phyloP scores from a whole-genome alignment of 2,888 invertebrate genomes.

The Petrolisthes manimaculis region DNA sequence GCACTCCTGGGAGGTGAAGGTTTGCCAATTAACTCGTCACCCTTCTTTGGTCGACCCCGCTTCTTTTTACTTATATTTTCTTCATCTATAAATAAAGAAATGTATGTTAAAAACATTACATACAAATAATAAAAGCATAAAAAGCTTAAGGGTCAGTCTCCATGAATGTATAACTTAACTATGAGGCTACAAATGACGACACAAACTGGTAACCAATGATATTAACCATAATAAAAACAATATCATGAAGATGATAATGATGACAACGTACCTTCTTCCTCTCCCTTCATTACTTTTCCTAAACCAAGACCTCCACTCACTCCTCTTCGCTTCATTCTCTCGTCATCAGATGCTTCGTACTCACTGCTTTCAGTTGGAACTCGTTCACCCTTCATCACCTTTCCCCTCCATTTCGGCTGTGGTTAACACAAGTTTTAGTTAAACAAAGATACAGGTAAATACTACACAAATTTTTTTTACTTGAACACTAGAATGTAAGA shows the following conservation, averaged over 20 bases:
- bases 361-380: conserved; percentile 65
- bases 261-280: conserved; percentile 55
- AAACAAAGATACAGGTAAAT: background rate
- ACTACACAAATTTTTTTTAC: background rate
- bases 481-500: background rate
- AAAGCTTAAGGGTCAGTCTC: too few relatives aligned
- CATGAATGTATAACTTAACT: too few relatives aligned
- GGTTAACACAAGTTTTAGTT: conserved; percentile 23
- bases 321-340: conserved; percentile 63
- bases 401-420: conserved; percentile 62
- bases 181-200: background rate
- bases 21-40: conserved; percentile 50
- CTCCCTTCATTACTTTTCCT: conserved; percentile 65
- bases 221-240: background rate
- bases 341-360: conserved; percentile 64
- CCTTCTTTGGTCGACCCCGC: conserved; percentile 45
- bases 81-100: conserved; percentile 35
- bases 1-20: conserved; percentile 38
- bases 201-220: background rate
- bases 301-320: conserved; percentile 62
- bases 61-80: conserved; percentile 45
- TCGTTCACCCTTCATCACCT: conserved; percentile 65
- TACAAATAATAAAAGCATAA: too few relatives aligned
- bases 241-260: background rate
- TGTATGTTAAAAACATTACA: too few relatives aligned